Conservation (phyloP, 2,888 invertebrate species). For the Standfussiana lucernea region DNA sequence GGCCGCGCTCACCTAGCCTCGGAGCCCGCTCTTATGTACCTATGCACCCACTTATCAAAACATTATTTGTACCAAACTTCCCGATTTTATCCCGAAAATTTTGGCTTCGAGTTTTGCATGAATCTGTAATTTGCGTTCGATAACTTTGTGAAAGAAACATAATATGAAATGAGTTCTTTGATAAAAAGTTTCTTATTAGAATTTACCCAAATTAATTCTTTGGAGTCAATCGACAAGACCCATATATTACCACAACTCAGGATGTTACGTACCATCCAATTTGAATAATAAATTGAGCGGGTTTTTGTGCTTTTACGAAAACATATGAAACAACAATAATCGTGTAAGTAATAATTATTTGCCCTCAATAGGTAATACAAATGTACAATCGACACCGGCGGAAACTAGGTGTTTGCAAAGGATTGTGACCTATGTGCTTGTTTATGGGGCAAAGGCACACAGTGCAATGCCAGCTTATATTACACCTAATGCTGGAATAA, state of each 20-base stretch:
- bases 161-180: slow-evolving; percentile 39
- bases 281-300: slow-evolving; percentile 16
- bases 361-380: slow-evolving; percentile 16
- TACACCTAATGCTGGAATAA: slow-evolving; percentile 31
- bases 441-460: slow-evolving; percentile 38
- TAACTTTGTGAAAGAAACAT: slow-evolving; percentile 31
- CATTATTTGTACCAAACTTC: slow-evolving; percentile 58
- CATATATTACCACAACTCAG: not conserved
- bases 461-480: slow-evolving; percentile 35
- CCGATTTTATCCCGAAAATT: slow-evolving; percentile 31
- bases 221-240: not conserved
- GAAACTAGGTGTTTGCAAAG: slow-evolving; percentile 55
- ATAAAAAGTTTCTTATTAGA: slow-evolving; percentile 30
- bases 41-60: slow-evolving; percentile 60
- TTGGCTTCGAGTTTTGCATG: slow-evolving; percentile 31
- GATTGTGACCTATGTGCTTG: slow-evolving; percentile 42
- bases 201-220: slow-evolving; percentile 17
- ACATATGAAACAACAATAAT: slow-evolving; percentile 5
- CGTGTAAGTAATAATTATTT: slow-evolving; percentile 1
- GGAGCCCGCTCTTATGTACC: slow-evolving; percentile 33
- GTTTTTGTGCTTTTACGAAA: slow-evolving; percentile 12
- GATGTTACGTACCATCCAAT: slow-evolving; percentile 1
- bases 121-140: slow-evolving; percentile 38
- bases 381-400: slow-evolving; percentile 23
- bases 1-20: slow-evolving; percentile 55